These are phyloP conservation scores for Dreissena rostriformis DNA, from an alignment of 1,140 invertebrate species.

Conservation along the genomic window DNA sequence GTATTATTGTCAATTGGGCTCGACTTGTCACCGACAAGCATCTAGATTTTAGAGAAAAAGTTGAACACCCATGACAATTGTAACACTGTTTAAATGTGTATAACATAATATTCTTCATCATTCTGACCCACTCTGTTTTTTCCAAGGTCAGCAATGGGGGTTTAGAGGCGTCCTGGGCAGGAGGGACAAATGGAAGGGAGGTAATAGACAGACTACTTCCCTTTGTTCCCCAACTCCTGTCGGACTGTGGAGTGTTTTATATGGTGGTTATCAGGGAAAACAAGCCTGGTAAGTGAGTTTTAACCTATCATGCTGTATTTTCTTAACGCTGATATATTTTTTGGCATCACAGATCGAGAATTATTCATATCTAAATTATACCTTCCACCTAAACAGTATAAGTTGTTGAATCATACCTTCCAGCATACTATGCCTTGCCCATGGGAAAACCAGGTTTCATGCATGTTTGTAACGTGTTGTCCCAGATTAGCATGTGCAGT, in stretches of 20 bases:
- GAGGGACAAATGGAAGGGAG: slow-evolving; percentile 88
- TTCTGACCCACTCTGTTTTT: slow-evolving; percentile 8
- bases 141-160: slow-evolving; percentile 74
- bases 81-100: not conserved
- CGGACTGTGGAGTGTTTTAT: slow-evolving; percentile 89
- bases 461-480: not conserved
- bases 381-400: not conserved
- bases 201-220: slow-evolving; percentile 90
- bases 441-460: not conserved
- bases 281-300: slow-evolving; percentile 81
- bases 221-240: slow-evolving; percentile 87
- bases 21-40: no score
- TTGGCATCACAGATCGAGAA: not conserved
- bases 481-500: no score
- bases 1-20: no score
- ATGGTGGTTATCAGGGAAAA: slow-evolving; percentile 93
- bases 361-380: not conserved
- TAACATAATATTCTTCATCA: not conserved
- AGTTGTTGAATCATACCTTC: not conserved
- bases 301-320: not conserved
- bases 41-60: no score
- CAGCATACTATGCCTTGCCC: not conserved
- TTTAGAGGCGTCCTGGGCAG: slow-evolving; percentile 88
- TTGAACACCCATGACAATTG: no score
- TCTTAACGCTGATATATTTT: not conserved